Base-by-base conservation (phyloP, 2,888 invertebrate species). In the Drosophila mimica region DNA sequence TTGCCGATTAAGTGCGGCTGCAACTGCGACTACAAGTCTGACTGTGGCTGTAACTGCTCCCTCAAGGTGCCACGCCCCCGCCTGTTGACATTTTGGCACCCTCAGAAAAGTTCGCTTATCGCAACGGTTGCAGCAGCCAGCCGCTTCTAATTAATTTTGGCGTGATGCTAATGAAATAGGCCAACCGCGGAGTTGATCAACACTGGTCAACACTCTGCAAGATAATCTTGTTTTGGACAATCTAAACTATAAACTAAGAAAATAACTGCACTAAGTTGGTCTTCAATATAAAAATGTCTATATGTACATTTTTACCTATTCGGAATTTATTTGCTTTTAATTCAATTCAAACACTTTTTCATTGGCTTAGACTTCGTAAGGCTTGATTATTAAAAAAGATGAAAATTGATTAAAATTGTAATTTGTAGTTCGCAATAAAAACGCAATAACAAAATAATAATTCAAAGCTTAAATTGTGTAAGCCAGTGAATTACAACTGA, bases 1-100 rank as follows among this genome's bases (percentile, higher is more conserved):
- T 67, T 83, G 71, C 79, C 89, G 89, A 86, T 88, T 88, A 85
- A 83, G 75, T 74, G 74, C 76, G 70, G n/a, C 48, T 40, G 15
- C 25, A 46, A 5, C 28, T 43, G 57, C 13, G 28, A 56, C 54
- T 46, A 25, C 46, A 88, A 83, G 68, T 73, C 72, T 74, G 70
- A 8, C 48, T 52, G 40, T 25, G 53, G 15, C 31, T 38, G 59
- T 30, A 15, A 56, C 57, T 38, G 31, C 75, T 57, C 17, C 60
- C 40, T n/a, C 28, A 34, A 31, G 60, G 25, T 34, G 30, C 38
- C 53, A 57, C 43, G 57, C 57, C 57, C 30, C 11, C 53, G 40
- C 59, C 48, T 73, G 79, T 86, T 86, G 74, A 75, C 88, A 70
- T 71, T 82, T 57, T 48, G 63, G 43, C 74, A 59, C 53, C 46